Percentiles rank a stretch among this genome's conserved stretches.
These are phyloP conservation scores for Popillia japonica DNA, from an alignment of 1,140 invertebrate genomes.

Conservation along the genomic window DNA sequence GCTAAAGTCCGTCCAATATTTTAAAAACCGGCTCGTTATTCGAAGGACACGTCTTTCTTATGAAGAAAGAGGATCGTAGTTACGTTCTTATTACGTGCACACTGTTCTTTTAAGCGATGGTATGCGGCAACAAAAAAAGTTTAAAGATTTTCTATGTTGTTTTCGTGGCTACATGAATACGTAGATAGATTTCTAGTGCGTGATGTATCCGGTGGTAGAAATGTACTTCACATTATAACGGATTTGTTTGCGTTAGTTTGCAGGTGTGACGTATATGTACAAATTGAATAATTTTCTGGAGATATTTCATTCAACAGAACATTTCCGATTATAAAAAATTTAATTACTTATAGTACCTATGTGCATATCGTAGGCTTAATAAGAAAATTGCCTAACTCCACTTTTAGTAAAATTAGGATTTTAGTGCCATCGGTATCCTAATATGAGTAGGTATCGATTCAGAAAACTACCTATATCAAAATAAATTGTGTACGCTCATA, in stretches of 20 bases:
- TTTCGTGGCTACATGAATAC: conserved; percentile 20
- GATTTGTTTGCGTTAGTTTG: neutral
- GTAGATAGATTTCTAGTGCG: conserved; percentile 21
- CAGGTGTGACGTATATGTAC: too few relatives aligned
- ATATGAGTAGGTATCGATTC: too few relatives aligned
- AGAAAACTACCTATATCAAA: too few relatives aligned
- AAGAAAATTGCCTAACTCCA: too few relatives aligned
- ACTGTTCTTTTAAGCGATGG: conserved; percentile 8
- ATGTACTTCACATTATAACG: neutral
- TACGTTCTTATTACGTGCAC: conserved; percentile 29
- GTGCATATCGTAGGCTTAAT: too few relatives aligned
- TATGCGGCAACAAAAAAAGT: conserved; percentile 18
- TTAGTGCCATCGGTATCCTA: too few relatives aligned
- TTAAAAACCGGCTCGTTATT: conserved; percentile 26
- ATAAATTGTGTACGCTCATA: too few relatives aligned
- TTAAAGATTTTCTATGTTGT: conserved; percentile 7
- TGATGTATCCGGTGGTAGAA: neutral
- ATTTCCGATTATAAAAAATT: too few relatives aligned
- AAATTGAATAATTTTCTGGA: too few relatives aligned
- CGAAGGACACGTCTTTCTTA: conserved; percentile 31
- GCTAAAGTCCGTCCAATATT: conserved; percentile 29
- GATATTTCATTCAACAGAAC: too few relatives aligned
- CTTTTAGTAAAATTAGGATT: too few relatives aligned
- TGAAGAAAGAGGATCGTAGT: neutral
- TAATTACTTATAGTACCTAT: too few relatives aligned